Percentiles rank a stretch among this genome's conserved stretches.
Conservation (phyloP, 2,888 invertebrate genomes). For the Drosophila macrospina region DNA sequence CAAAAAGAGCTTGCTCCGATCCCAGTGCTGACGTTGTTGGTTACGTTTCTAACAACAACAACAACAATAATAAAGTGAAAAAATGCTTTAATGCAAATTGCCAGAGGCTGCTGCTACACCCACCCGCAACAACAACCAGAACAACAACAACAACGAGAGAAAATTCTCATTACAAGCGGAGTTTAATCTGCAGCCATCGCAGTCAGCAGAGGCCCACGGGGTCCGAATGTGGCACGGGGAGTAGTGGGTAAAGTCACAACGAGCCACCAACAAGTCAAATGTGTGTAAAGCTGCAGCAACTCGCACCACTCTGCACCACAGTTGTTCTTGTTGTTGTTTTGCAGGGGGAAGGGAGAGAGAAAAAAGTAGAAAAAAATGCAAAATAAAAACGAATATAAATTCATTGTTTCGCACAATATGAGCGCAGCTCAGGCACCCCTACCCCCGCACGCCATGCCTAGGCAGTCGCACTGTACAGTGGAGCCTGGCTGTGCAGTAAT, state of each 20-base stretch:
- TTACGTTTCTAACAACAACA: conserved; percentile 44
- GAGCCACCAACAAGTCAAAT: conserved; percentile 32
- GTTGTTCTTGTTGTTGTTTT: conserved; percentile 6
- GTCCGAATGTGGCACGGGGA: background rate
- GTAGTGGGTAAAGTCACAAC: background rate
- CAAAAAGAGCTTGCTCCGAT: conserved; percentile 23
- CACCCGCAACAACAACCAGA: conserved; percentile 42
- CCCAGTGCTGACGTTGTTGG: conserved; percentile 50
- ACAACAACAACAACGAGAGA: conserved; percentile 35
- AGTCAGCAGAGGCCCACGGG: conserved; percentile 46
- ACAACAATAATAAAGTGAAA: conserved; percentile 24
- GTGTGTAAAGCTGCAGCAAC: conserved; percentile 19
- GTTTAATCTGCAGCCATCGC: conserved; percentile 72
- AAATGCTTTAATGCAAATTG: conserved; percentile 75
- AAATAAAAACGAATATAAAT: conserved; percentile 62
- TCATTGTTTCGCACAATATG: conserved; percentile 79
- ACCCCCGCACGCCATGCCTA: background rate
- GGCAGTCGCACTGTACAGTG: conserved; percentile 6
- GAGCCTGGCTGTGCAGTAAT: conserved; percentile 26
- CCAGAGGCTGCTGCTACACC: conserved; percentile 51
- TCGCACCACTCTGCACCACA: background rate
- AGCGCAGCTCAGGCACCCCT: conserved; percentile 17
- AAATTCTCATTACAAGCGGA: conserved; percentile 77
- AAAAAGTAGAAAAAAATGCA: conserved; percentile 15
- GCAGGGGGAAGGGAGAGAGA: background rate